These are phyloP conservation scores for Eidolon helvum DNA, from an alignment of 2,113 vertebrate species.

Conservation along the genomic window DNA sequence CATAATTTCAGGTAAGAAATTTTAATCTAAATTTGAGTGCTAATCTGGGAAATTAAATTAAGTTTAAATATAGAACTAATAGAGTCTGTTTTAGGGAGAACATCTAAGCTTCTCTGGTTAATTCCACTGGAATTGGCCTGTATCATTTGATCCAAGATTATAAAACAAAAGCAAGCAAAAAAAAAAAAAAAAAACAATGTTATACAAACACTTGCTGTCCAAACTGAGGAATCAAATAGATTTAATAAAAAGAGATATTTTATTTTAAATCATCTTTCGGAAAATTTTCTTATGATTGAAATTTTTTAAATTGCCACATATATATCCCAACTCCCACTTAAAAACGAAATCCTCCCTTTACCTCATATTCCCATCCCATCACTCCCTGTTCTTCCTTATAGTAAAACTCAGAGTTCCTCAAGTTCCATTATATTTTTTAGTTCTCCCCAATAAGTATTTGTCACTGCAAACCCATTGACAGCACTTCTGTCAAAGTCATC, in stretches of 20 bases:
- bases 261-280: constrained; percentile 11
- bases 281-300: background rate
- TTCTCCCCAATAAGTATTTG: background rate
- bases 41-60: background rate
- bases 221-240: background rate
- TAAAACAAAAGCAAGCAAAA: background rate
- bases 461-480: background rate
- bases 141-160: background rate
- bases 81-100: background rate
- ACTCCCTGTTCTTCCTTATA: background rate
- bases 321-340: background rate
- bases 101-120: background rate
- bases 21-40: background rate
- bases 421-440: background rate
- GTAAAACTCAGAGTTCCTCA: background rate
- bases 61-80: background rate
- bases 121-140: background rate
- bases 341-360: background rate
- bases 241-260: background rate
- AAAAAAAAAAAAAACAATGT: background rate
- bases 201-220: background rate
- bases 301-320: background rate
- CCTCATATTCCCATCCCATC: background rate
- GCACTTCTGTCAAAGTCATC: background rate
- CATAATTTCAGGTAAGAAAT: background rate